Base-by-base conservation (phyloP, 1,140 invertebrate species). In the Cyphomyrmex costatus region DNA sequence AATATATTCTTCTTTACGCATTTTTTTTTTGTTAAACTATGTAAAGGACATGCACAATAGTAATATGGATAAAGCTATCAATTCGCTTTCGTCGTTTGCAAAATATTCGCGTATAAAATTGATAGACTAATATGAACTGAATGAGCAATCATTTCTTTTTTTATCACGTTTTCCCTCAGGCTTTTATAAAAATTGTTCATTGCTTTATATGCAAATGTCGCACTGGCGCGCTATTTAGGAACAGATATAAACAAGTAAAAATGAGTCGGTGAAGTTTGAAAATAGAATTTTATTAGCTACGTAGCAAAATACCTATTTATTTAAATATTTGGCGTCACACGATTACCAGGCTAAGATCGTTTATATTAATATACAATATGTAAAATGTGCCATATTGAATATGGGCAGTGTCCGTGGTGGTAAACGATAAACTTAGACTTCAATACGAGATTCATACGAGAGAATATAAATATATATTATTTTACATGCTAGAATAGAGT, bases 281-380 rank as follows among this genome's bases (percentile, higher is more conserved):
- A 91, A 91, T 92, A 93, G 89, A 92, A 92, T 92, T 92, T 92
- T 93, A 92, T 92, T 92, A 93, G 91, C 92, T 95, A 95, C 91
- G 93, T 94, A 95, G 92, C 92, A 94, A 94, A 95, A 94, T 94
- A 94, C 92, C 89, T 94, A 93, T 90, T 89, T 86, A 94, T 92
- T 95, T 95, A 94, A 95, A 95, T 95, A 95, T 95, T 95, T 95
- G 95, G 94, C 91, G 91, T 94, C 92, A 93, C 92, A 93, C 90
- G 83, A 92, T 94, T 94, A 94, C 89, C 88, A 92, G 90, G 93
- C 92, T 94, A 94, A 92, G 71, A 91, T 91, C 89, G 73, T 91
- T 94, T 93, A 89, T 93, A 94, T 94, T 93, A 95, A 94, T 95
- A 94, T 95, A 95, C 94, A 94, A 93, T 94, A 92, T 94, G 90